Conservation (phyloP, 92 coral and sea anemone species). For the Zoanthus sansibaricus region DNA sequence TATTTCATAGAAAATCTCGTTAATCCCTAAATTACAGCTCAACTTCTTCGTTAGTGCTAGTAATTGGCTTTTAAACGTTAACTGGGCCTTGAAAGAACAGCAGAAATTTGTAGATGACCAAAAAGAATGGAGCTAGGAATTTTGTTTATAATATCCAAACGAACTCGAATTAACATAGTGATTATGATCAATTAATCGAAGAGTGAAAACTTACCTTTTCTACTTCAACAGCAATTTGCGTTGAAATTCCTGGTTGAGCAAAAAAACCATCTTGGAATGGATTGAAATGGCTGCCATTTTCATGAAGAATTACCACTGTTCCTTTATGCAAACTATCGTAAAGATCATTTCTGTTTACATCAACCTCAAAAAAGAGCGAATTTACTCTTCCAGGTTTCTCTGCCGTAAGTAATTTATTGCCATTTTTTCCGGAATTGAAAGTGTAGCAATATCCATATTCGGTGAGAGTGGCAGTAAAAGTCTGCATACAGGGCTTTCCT, state of each 20-base stretch:
- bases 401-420: background rate
- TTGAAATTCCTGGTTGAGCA: constrained; percentile 1
- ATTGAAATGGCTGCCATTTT: constrained; percentile 8
- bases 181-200: background rate
- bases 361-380: background rate
- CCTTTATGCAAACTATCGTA: background rate
- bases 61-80: too few species aligned
- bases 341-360: background rate
- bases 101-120: too few species aligned
- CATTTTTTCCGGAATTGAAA: constrained; percentile 20
- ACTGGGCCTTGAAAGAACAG: too few species aligned
- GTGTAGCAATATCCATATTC: constrained; percentile 12
- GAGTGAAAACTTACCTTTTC: constrained; percentile 3
- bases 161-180: too few species aligned
- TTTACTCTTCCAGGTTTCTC: background rate
- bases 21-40: too few species aligned
- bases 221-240: constrained; percentile 12
- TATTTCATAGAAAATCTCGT: too few species aligned
- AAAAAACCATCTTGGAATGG: constrained; percentile 24
- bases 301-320: constrained; percentile 17
- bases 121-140: too few species aligned
- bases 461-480: constrained; percentile 3
- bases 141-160: too few species aligned
- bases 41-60: too few species aligned
- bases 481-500: background rate